A percentile compares a stretch with the other conserved stretches of the same genome.
These are phyloP conservation scores for Anastrepha obliqua DNA, from an alignment of 1,140 invertebrate species.

Conservation along the genomic window DNA sequence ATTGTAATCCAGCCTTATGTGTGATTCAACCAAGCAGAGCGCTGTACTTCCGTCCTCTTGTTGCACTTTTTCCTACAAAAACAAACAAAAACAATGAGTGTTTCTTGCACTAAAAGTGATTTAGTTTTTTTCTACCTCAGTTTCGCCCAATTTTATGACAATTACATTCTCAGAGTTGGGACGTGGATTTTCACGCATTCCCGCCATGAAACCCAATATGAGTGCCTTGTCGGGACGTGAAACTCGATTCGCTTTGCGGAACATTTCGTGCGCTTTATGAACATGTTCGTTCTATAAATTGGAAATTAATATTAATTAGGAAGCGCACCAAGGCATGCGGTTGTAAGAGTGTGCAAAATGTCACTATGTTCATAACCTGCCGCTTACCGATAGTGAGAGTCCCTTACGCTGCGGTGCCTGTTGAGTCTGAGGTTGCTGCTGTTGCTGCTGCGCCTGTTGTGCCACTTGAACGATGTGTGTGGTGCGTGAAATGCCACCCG, in stretches of 20 bases:
- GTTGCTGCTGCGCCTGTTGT: conserved; percentile 60
- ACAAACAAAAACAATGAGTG: neutral
- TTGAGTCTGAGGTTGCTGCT: conserved; percentile 64
- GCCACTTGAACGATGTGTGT: conserved; percentile 55
- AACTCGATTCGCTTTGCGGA: conserved; percentile 95
- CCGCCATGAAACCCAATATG: conserved; percentile 98
- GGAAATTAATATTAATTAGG: neutral
- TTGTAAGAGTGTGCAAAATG: too few relatives aligned
- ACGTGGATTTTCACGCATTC: conserved; percentile 77
- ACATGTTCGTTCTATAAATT: conserved; percentile 91
- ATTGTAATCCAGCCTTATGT: conserved; percentile 92
- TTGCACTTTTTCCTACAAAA: conserved; percentile 78
- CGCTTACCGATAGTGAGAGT: conserved; percentile 85
- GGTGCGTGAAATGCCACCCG: conserved; percentile 61
- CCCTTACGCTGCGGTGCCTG: conserved; percentile 79
- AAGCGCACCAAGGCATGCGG: too few relatives aligned
- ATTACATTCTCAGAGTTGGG: conserved; percentile 73
- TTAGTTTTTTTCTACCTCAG: conserved; percentile 63
- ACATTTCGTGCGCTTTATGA: conserved; percentile 98
- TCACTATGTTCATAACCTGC: neutral
- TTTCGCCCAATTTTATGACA: conserved; percentile 72
- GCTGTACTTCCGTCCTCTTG: conserved; percentile 79
- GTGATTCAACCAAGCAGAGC: conserved; percentile 84
- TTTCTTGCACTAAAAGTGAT: too few relatives aligned
- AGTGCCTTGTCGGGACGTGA: conserved; percentile 97